Base-by-base conservation (phyloP, 1,140 invertebrate species). In the Rhyacophila brunnea region DNA sequence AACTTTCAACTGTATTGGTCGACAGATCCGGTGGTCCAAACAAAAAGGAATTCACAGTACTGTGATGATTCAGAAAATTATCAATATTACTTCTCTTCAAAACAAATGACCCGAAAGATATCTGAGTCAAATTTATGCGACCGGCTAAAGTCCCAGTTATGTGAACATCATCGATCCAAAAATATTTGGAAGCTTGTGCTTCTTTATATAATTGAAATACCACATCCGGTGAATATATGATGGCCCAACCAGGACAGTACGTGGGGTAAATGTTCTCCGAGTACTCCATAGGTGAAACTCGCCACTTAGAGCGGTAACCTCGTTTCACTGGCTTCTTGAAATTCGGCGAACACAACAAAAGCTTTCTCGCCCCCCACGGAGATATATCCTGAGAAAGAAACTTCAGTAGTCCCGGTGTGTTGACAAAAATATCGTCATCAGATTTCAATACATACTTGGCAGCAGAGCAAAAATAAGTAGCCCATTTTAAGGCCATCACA, bases 151-250 rank as follows among this genome's bases (percentile, higher is more conserved):
- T 85, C 20, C 91, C 91, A 1, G 90, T 92, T 14, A 93, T 78
- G 64, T 88, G 85, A 9, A 92, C 89, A 74, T 93, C 91, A 70
- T 93, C 91, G 44, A 93, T 90, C 91, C 91, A 93, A 77, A 93
- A 92, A 71, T 87, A 91, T 4, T 76, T 74, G 9, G 80, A 63
- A 42, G 70, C 76, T 68, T 88, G 86, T 1, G 85, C 85, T 52
- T 83, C 78, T 51, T 73, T 73, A 58, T 88, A 88, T n/a, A 91
- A 68, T 14, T 80, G 70, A 63, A 82, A 82, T 18, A 85, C 81
- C 34, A 87, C 85, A 72, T 90, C 87, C 10, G 84, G 80, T 0
- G 88, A 87, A 65, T 89, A 89, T 4, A 91, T 67, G 15, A 91
- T 83, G 3, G 83, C 85, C 85, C 86, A 91, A 13, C 91, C 91